Percentiles rank a stretch among this genome's conserved stretches.
Conservation (phyloP, 2,888 invertebrate species). For the Eutolmus rufibarbis region DNA sequence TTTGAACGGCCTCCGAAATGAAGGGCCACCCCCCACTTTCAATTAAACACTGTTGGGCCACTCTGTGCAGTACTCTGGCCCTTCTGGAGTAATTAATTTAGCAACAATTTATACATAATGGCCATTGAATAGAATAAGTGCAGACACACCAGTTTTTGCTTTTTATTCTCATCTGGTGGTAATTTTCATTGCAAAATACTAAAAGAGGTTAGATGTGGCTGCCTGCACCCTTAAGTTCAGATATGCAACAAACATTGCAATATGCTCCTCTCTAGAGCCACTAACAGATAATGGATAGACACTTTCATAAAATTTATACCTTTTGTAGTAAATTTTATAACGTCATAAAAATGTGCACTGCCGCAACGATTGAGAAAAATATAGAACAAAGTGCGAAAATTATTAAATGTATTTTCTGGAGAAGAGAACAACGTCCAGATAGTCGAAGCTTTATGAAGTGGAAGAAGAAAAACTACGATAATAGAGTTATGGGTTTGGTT, state of each 20-base stretch:
- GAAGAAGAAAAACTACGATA: not conserved
- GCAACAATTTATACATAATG: not conserved
- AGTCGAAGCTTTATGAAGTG: not conserved
- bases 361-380: not conserved
- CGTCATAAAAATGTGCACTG: not conserved
- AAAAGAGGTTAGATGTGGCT: not conserved
- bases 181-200: not conserved
- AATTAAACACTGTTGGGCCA: not conserved
- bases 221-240: not conserved
- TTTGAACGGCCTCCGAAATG: not conserved
- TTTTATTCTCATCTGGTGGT: not conserved
- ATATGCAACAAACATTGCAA: not conserved
- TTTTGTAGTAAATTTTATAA: not conserved
- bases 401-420: not conserved
- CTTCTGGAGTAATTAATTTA: not conserved
- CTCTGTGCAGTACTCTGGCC: not conserved
- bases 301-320: not conserved
- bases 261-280: not conserved
- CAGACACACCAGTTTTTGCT: not conserved
- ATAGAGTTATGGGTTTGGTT: not conserved
- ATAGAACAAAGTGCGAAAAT: not conserved
- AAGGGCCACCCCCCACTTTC: not conserved
- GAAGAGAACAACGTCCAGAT: not conserved
- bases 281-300: not conserved
- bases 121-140: not conserved